These are phyloP conservation scores for Gymnopithys bicolor DNA, from an alignment of 2,797 vertebrate species.

Conservation along the genomic window DNA sequence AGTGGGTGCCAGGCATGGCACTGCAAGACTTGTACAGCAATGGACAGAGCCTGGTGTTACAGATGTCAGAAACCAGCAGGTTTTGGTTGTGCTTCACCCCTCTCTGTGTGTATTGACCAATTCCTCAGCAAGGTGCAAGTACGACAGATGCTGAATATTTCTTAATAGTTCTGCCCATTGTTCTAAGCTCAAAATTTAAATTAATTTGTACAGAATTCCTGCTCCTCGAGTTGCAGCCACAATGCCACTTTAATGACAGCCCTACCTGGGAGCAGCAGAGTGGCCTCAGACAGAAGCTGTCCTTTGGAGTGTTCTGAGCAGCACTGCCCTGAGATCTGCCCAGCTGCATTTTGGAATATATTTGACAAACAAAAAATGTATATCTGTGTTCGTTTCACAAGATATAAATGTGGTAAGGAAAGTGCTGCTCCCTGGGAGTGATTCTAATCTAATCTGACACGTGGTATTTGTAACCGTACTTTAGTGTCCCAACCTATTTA, in stretches of 20 bases:
- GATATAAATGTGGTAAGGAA: constrained; percentile 67
- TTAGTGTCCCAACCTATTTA: constrained; percentile 75
- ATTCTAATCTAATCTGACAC: constrained; percentile 77
- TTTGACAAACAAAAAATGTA: constrained; percentile 29
- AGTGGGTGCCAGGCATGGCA: background rate
- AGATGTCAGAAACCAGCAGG: background rate
- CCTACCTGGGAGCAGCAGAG: background rate
- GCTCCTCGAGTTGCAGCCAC: background rate
- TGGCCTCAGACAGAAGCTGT: background rate
- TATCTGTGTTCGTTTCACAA: constrained; percentile 76
- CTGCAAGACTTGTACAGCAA: background rate
- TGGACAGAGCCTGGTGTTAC: background rate
- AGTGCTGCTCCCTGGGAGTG: constrained; percentile 70
- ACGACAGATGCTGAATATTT: background rate
- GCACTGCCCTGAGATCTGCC: constrained; percentile 65
- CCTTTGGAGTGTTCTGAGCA: constrained; percentile 39
- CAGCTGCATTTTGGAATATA: constrained; percentile 63
- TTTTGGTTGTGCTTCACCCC: background rate
- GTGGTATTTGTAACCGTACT: constrained; percentile 73
- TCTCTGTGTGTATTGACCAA: background rate
- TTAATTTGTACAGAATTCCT: background rate
- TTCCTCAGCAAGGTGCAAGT: background rate
- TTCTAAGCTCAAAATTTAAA: background rate
- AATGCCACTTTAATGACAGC: background rate
- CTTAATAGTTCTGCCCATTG: background rate